phyloP scores from a whole-genome alignment of 1,140 invertebrate genomes.

The Littorina saxatilis region DNA sequence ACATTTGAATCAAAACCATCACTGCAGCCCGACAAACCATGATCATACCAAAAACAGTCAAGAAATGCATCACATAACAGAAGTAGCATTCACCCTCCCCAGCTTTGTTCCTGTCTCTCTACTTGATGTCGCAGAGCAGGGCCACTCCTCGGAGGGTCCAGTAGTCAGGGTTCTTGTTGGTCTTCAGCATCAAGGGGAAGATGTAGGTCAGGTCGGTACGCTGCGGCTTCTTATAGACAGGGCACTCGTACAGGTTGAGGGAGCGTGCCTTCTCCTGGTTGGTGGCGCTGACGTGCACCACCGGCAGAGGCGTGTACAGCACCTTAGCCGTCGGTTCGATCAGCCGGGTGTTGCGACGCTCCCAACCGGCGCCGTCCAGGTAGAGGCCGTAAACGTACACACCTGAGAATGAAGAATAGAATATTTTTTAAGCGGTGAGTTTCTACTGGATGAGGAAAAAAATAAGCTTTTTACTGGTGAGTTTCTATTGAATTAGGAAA shows the following conservation, averaged over 20 bases:
- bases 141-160: constrained; percentile 92
- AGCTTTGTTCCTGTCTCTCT: constrained; percentile 68
- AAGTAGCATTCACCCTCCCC: not conserved
- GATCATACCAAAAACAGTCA: not conserved
- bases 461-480: no score
- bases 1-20: not conserved
- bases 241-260: constrained; percentile 94
- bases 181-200: constrained; percentile 93
- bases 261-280: constrained; percentile 87
- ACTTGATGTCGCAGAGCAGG: constrained; percentile 97
- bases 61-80: not conserved
- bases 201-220: constrained; percentile 96
- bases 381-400: constrained; percentile 74
- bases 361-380: constrained; percentile 75
- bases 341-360: constrained; percentile 69
- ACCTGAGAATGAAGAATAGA: constrained; percentile 66
- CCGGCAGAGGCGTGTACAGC: constrained; percentile 71
- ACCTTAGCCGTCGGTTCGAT: constrained; percentile 75
- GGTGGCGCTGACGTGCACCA: constrained; percentile 92
- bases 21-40: not conserved
- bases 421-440: not conserved
- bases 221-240: constrained; percentile 96
- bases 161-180: constrained; percentile 77
- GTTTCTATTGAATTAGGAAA: no score
- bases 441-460: no score